phyloP scores from a whole-genome alignment of 2,888 invertebrate genomes.

The Melipona beecheii region DNA sequence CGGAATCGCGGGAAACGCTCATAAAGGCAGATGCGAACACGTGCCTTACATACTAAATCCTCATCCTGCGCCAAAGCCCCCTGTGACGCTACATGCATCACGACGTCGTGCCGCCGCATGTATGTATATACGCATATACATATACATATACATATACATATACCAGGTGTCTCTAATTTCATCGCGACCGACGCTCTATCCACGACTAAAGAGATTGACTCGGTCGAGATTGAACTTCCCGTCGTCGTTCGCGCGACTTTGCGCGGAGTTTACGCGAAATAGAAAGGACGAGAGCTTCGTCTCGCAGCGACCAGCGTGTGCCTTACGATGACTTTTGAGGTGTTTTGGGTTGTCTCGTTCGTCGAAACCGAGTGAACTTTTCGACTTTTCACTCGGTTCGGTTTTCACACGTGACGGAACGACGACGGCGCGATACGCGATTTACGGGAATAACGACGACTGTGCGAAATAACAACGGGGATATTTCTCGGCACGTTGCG shows the following conservation, averaged over 20 bases:
- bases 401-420: no score
- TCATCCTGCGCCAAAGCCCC: constrained; percentile 66
- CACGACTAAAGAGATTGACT: constrained; percentile 19
- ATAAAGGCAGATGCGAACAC: constrained; percentile 83
- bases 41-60: constrained; percentile 82
- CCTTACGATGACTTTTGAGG: neutral
- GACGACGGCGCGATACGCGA: neutral
- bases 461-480: neutral
- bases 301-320: no score
- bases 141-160: no score
- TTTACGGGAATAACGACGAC: neutral
- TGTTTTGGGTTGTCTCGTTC: no score
- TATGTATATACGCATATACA: neutral
- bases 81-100: constrained; percentile 57
- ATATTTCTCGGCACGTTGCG: neutral
- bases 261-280: neutral
- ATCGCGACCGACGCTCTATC: constrained; percentile 9
- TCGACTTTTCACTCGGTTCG: neutral
- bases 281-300: no score
- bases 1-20: constrained; percentile 80
- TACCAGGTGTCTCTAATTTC: constrained; percentile 63
- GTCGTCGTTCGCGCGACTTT: constrained; percentile 8
- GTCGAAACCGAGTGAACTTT: no score
- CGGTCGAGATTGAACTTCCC: constrained; percentile 34
- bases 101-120: constrained; percentile 48